Conservation (phyloP, 2,888 invertebrate species). For the Macrophya annulata region DNA sequence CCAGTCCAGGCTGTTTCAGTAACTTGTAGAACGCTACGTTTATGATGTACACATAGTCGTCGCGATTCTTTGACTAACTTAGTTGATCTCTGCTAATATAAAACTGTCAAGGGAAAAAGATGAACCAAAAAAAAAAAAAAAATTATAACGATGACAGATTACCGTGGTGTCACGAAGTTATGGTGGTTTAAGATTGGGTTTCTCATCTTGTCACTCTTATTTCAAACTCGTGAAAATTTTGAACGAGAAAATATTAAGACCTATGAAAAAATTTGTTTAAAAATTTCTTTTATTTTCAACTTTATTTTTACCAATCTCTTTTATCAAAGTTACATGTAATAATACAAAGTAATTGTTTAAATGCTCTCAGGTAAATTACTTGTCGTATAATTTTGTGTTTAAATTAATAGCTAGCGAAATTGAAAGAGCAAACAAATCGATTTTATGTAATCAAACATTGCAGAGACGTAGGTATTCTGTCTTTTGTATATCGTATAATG, state of each 20-base stretch:
- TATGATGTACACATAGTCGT: not conserved
- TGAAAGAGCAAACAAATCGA: not conserved
- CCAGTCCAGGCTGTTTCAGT: not conserved
- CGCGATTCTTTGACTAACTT: conserved; percentile 7
- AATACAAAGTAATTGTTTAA: not conserved
- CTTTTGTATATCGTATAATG: not conserved
- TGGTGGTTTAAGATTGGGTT: conserved; percentile 27
- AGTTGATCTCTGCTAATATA: conserved; percentile 7
- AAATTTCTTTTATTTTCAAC: too few relatives aligned
- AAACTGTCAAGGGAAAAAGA: conserved; percentile 21
- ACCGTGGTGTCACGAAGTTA: not conserved
- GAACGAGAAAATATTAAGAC: conserved; percentile 7
- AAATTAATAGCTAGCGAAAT: not conserved
- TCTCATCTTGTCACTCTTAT: conserved; percentile 22
- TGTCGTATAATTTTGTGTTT: not conserved
- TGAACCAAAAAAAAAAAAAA: not conserved
- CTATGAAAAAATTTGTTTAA: not conserved
- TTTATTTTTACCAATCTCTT: too few relatives aligned
- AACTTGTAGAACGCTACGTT: not conserved
- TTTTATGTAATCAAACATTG: not conserved
- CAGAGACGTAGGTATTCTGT: not conserved
- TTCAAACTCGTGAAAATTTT: conserved; percentile 37
- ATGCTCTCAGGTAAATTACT: conserved; percentile 11
- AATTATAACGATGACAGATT: conserved; percentile 40
- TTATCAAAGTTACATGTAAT: not conserved